Evolutionary conservation across 2,888 invertebrate species (phyloP), one percentile per base, ranked within the genome.

Genomic region (Pimpla rufipes): DNA sequence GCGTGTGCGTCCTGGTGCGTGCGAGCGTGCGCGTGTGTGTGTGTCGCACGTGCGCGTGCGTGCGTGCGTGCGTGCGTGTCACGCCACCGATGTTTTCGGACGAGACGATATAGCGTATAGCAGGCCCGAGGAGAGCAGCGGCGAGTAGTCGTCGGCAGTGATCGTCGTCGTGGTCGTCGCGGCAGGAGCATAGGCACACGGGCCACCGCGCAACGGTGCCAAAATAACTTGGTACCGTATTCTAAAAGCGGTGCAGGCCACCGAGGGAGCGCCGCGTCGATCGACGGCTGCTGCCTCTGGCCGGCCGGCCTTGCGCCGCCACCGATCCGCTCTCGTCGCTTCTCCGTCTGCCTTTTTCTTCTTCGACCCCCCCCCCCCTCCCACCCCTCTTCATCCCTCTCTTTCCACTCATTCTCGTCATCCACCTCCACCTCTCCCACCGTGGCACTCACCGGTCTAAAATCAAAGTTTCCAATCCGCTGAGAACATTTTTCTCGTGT

Each of bases 221-320:
- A 92, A 92, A 92, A 92, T 92, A 92, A 91, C 92, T 89, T 87
- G 81, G 87, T 88, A 90, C 89, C 88, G 89, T 90, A 91, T 90
- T 92, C 92, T 92, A 92, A 92, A 92, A 90, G 90, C 89, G 90
- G 90, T 89, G 81, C 87, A 87, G 89, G 89, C 91, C 88, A 89
- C 88, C 89, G 86, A 81, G 80, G 84, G 90, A 90, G 89, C 88
- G 88, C 90, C 89, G 90, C 80, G 84, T 35, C 85, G 85, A 84
- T 83, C 85, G 82, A 83, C 85, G 85, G 81, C 87, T 80, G 29
- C 29, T 29, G 74, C 83, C 80, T 80, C 76, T 80, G 77, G 83
- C 68, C 85, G 79, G 83, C 81, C 83, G 83, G 83, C 83, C 83
- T 83, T 83, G 83, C 80, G 80, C 77, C 80, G 76, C 80, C 77